Percentiles rank a stretch among this genome's conserved stretches.
Conservation (phyloP, 2,888 invertebrate genomes). For the Pachydiplax longipennis region DNA sequence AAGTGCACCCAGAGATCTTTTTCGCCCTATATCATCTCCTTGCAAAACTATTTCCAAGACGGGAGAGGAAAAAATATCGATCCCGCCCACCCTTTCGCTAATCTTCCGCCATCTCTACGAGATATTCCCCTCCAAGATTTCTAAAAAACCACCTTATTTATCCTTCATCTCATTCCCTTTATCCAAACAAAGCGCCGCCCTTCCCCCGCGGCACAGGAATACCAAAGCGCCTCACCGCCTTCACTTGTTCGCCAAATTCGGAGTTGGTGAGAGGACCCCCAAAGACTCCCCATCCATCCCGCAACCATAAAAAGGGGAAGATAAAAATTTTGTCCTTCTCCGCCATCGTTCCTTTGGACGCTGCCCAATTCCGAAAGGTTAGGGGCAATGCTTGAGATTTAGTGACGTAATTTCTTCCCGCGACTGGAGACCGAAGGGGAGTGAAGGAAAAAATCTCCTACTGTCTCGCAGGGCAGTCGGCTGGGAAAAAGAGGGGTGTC, state of each 20-base stretch:
- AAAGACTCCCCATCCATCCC: neutral
- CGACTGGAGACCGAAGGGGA: slow-evolving; percentile 6
- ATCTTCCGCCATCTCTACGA: neutral
- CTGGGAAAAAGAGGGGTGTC: no score
- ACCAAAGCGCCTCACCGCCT: slow-evolving; percentile 3
- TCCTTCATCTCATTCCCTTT: neutral
- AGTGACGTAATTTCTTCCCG: slow-evolving; percentile 42
- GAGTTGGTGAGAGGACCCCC: neutral
- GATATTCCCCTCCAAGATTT: neutral
- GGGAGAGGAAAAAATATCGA: no score
- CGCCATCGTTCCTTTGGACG: neutral
- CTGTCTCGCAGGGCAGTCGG: neutral
- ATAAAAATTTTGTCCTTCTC: neutral
- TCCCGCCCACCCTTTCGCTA: neutral
- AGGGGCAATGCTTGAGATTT: slow-evolving; percentile 41
- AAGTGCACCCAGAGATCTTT: neutral
- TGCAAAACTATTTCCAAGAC: neutral
- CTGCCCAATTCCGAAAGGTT: slow-evolving; percentile 19
- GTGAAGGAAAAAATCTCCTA: neutral
- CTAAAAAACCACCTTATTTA: neutral
- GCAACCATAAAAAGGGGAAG: neutral
- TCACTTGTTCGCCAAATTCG: slow-evolving; percentile 44
- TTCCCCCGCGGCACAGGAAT: neutral
- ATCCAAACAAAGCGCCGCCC: neutral
- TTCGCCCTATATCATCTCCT: neutral